Base-by-base conservation (phyloP, 2,797 vertebrate genomes). In the Epinephelus coioides region DNA sequence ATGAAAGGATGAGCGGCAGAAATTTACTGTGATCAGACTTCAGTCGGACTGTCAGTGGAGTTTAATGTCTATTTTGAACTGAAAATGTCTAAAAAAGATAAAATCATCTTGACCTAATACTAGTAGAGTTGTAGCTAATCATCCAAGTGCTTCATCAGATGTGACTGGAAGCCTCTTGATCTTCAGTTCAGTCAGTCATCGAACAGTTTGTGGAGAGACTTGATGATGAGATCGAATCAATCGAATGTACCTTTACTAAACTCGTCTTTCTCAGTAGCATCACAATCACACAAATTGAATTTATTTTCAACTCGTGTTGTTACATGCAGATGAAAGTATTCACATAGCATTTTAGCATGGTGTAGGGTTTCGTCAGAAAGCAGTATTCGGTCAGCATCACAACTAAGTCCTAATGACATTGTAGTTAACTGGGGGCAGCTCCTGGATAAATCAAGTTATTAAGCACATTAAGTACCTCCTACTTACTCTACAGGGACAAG, bases 251-350 rank as follows among this genome's bases (percentile, higher is more conserved):
- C 19, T 71, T 14, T 38, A 66, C n/a, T 57, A 5, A 4, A 1
- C 8, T n/a, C 9, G 10, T 27, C 40, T 47, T 27, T 72, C 8
- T 30, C n/a, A 70, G 11, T 10, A 15, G 12, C 25, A 62, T 43
- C 21, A 23, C 38, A 61, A 44, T 56, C 63, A 59, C 15, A 55
- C 44, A 34, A 2, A 50, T 40, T 3, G 43, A n/a, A 44, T 76
- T 0, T 15, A 25, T 43, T 43, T 2, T 57, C 27, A 30, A 6
- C 5, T 30, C 0, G n/a, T 44, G 17, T 47, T 0, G 0, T 73
- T 30, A 65, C 3, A 18, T 50, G 6, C 25, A 73, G 40, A 70
- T 47, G 17, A 66, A 65, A 61, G 46, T 38, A 76, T 65, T 47
- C 40, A 17, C 4, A 25, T 54, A 5, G 0, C 0, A 11, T 53